Conservation (phyloP, 2,888 invertebrate genomes). For the Eretmocerus hayati region DNA sequence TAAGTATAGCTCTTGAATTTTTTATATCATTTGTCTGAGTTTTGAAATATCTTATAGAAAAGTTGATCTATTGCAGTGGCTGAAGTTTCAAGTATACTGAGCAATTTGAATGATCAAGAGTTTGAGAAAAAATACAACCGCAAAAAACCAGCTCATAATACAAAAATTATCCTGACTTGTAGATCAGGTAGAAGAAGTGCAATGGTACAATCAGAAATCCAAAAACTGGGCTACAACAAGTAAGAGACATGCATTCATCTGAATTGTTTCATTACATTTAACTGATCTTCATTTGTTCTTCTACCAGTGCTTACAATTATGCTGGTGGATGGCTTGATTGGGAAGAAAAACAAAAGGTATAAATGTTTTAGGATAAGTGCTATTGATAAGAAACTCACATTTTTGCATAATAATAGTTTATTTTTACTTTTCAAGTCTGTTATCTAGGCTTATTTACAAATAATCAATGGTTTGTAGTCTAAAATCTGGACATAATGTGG, state of each 20-base stretch:
- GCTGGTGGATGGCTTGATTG: conserved; percentile 57
- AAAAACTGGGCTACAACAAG: conserved; percentile 57
- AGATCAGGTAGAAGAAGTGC: conserved; percentile 61
- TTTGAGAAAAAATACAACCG: conserved; percentile 55
- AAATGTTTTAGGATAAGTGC: no score
- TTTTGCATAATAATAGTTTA: no score
- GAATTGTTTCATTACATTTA: conserved; percentile 7
- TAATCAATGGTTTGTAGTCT: no score
- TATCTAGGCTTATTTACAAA: no score
- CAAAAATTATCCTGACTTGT: conserved; percentile 63
- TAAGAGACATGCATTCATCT: conserved; percentile 34
- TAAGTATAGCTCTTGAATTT: conserved; percentile 43
- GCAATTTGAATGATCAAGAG: conserved; percentile 47
- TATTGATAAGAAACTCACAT: no score
- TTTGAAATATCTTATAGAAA: no score
- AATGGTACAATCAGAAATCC: conserved; percentile 55
- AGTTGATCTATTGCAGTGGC: conserved; percentile 55
- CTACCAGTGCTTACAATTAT: conserved; percentile 54
- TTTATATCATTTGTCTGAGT: no score
- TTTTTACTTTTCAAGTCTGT: no score
- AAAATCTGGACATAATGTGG: no score
- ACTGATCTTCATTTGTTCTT: conserved; percentile 25
- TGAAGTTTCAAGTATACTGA: conserved; percentile 47
- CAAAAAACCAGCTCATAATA: conserved; percentile 54
- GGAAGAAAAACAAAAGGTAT: conserved; percentile 41